Evolutionary conservation across 2,797 vertebrate genomes (phyloP).

Genomic region (Lutra lutra): DNA sequence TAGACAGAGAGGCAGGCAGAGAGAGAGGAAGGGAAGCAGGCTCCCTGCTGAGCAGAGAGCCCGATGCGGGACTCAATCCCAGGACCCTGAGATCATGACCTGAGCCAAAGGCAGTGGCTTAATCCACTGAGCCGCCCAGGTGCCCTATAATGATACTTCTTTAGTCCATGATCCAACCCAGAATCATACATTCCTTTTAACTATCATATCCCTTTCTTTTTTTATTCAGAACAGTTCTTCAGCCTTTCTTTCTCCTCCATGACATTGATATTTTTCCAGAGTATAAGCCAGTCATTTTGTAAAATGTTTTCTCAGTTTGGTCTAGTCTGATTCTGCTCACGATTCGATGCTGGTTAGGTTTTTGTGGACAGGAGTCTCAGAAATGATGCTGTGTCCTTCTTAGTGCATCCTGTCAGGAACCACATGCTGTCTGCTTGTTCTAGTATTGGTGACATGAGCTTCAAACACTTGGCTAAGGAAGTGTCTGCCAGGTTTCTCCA

Average conservation of each 20-base stretch:
- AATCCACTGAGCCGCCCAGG: too few species aligned
- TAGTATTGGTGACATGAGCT: background rate
- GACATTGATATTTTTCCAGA: background rate
- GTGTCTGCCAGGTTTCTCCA: background rate
- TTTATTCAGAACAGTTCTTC: background rate
- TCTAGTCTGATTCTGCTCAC: background rate
- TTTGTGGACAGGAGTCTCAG: background rate
- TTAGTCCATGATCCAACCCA: background rate
- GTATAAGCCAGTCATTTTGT: background rate
- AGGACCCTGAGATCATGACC: too few species aligned
- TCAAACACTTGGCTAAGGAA: background rate
- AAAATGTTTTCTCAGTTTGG: background rate
- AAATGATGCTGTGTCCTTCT: background rate
- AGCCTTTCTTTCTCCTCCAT: background rate
- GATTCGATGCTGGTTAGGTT: background rate
- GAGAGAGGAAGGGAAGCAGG: too few species aligned
- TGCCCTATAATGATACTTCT: background rate
- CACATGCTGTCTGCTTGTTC: background rate
- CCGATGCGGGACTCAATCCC: too few species aligned
- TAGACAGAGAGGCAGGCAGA: too few species aligned
- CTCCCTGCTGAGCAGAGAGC: too few species aligned
- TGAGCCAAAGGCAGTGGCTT: too few species aligned
- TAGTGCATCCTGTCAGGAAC: background rate
- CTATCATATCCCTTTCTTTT: background rate
- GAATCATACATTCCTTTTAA: background rate